Evolutionary conservation across 2,888 invertebrate species (phyloP).

Genomic region (Lasioglossum oenotherae): DNA sequence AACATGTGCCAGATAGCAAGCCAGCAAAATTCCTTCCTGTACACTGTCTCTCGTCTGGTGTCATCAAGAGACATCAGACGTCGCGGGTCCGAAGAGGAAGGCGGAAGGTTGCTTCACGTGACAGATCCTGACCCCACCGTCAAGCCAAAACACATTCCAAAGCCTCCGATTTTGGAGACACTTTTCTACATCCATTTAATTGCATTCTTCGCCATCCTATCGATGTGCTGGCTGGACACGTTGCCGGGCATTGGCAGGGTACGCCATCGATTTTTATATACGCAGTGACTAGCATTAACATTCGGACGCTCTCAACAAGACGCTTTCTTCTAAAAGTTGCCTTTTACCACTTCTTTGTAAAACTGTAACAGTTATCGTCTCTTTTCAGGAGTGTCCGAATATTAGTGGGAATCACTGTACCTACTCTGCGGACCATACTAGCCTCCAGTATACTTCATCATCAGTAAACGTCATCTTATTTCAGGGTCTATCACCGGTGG

Average conservation of each 20-base stretch:
- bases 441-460: not conserved
- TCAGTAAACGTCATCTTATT: not conserved
- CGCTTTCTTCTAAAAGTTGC: too few relatives aligned
- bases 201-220: constrained; percentile 83
- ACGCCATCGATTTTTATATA: constrained; percentile 58
- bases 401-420: too few relatives aligned
- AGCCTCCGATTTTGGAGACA: constrained; percentile 78
- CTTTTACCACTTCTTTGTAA: too few relatives aligned
- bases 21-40: constrained; percentile 82
- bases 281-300: too few relatives aligned
- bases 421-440: not conserved
- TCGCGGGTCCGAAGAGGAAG: constrained; percentile 78
- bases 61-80: constrained; percentile 84
- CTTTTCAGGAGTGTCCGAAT: too few relatives aligned
- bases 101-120: constrained; percentile 80
- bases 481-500: constrained; percentile 78
- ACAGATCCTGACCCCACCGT: constrained; percentile 81
- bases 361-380: too few relatives aligned
- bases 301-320: too few relatives aligned
- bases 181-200: constrained; percentile 85
- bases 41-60: constrained; percentile 85
- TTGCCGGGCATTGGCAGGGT: constrained; percentile 86
- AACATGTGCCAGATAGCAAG: constrained; percentile 78
- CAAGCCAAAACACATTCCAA: constrained; percentile 78
- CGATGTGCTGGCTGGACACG: constrained; percentile 85